phyloP scores from a whole-genome alignment of 2,888 invertebrate genomes.

The Lepetodrilus schrolli region DNA sequence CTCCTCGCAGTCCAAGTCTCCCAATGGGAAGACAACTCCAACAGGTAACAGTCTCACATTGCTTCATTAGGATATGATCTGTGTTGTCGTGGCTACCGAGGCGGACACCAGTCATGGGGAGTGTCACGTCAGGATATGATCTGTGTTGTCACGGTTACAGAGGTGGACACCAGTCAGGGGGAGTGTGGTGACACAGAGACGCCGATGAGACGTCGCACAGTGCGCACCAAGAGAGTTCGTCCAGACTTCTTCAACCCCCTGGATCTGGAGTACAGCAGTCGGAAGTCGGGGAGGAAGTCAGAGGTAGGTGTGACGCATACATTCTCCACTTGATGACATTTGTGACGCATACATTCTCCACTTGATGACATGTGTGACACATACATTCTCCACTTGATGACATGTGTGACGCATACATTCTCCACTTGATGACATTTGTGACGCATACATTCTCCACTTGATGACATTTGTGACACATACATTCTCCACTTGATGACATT shows the following conservation, averaged over 20 bases:
- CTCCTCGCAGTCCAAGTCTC: slow-evolving; percentile 10
- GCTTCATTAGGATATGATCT: no score
- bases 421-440: no score
- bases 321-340: no score
- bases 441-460: no score
- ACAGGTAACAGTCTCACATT: no score
- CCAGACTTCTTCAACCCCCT: slow-evolving; percentile 51
- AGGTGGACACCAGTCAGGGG: not conserved
- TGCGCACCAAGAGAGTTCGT: slow-evolving; percentile 47
- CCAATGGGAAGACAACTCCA: slow-evolving; percentile 2
- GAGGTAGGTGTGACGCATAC: not conserved
- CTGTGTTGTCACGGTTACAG: not conserved
- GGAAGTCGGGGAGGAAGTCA: slow-evolving; percentile 21
- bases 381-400: no score
- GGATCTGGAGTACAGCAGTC: slow-evolving; percentile 47
- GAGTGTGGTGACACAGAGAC: slow-evolving; percentile 24
- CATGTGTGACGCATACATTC: no score
- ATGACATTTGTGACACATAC: no score
- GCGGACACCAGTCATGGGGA: not conserved
- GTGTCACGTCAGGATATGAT: not conserved
- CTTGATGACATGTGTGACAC: no score
- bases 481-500: no score
- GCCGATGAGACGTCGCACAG: slow-evolving; percentile 43
- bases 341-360: no score
- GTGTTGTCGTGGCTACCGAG: not conserved